These are phyloP conservation scores for Camarhynchus parvulus DNA, from an alignment of 2,113 vertebrate species.

Conservation along the genomic window DNA sequence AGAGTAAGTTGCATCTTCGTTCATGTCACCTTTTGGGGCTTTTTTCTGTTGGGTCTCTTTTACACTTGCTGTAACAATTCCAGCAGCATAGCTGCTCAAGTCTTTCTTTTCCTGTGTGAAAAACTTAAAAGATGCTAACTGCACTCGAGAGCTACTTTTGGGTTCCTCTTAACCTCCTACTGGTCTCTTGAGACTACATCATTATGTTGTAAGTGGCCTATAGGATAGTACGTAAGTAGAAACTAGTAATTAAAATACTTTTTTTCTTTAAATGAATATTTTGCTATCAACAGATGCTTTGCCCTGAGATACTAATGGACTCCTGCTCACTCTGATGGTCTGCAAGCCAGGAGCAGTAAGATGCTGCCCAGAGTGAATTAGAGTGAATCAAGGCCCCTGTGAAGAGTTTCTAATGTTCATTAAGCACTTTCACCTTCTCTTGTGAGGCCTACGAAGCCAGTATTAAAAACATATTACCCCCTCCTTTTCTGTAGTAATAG, in stretches of 20 bases:
- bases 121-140: not conserved
- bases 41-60: not conserved
- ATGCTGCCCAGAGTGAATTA: conserved; percentile 30
- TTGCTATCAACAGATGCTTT: not conserved
- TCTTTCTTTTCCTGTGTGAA: not conserved
- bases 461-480: conserved; percentile 30
- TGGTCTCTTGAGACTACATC: not conserved
- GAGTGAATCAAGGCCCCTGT: not conserved
- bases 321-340: not conserved
- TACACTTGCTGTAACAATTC: not conserved
- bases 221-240: not conserved
- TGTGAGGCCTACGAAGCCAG: conserved; percentile 27
- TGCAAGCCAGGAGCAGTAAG: not conserved
- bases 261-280: not conserved
- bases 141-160: not conserved
- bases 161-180: not conserved
- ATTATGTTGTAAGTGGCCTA: not conserved
- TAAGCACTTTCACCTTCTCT: conserved; percentile 28
- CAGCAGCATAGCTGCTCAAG: not conserved
- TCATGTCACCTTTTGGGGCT: not conserved
- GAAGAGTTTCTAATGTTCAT: conserved; percentile 34
- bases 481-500: conserved; percentile 8
- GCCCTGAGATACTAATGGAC: not conserved
- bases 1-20: not conserved
- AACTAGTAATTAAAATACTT: not conserved